Evolutionary conservation across 2,888 invertebrate species (phyloP), one percentile per base, ranked within the genome.

Genomic region (Calameuta idolon): DNA sequence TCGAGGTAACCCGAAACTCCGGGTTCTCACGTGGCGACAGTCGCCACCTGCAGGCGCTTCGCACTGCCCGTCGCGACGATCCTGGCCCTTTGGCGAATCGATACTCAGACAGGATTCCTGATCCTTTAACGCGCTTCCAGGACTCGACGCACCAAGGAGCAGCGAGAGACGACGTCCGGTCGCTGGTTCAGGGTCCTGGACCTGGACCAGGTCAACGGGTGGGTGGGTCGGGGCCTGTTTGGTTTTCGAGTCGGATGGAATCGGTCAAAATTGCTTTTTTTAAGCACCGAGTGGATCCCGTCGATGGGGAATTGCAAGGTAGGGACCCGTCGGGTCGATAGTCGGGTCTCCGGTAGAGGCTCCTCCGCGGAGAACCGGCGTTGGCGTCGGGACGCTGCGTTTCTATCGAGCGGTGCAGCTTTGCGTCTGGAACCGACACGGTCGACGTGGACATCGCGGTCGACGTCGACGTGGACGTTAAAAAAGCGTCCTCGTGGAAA

Each of bases 311-410:
- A 55, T 55, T 2, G 0, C 55, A 23, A 55, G 82, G 79, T 80
- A 85, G 83, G 83, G 86, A 81, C 84, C 85, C 84, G 87, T 84
- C 83, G 88, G 88, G 86, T 88, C 88, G 88, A 88, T 88, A 88
- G 81, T 75, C 79, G 75, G 71, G 75, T 76, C 80, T 84, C 40
- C 15, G 76, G 82, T 80, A 77, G 80, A 80, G 85, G 1, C 82
- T 83, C 80, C 81, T 83, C 79, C 79, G 78, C 79, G 82, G 85
- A 86, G 83, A 82, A 77, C 76, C 31, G 2, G 9, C 55, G 23
- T 55, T 55, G 55, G 55, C 55, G 55, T 55, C 55, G 55, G 55
- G 75, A 77, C 77, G 77, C 31, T 71, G 77, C 69, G 71, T 75
- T 75, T 34, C 69, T 76, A 76, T 76, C 78, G 76, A 76, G 37